A percentile compares a stretch with the other conserved stretches of the same genome.
Conservation (phyloP, 2,888 invertebrate genomes). For the Protodeltote pygarga region DNA sequence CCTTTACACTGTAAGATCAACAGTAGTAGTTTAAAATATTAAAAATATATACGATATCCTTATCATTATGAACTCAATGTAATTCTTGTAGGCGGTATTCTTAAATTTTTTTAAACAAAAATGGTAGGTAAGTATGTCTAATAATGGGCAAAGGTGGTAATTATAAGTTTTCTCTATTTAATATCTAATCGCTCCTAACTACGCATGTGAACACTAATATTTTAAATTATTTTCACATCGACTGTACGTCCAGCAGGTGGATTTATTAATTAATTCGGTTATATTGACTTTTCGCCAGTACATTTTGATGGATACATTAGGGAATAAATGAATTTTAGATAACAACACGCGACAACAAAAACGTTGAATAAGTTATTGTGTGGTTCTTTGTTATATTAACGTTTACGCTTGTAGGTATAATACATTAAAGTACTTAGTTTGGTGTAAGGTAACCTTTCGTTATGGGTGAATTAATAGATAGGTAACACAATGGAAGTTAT, state of each 20-base stretch:
- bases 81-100: not conserved
- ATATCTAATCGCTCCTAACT: not conserved
- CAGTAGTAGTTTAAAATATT: too few relatives aligned
- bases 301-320: slow-evolving; percentile 48
- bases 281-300: slow-evolving; percentile 63
- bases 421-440: too few relatives aligned
- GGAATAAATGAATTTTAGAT: slow-evolving; percentile 40
- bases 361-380: slow-evolving; percentile 12
- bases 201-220: not conserved
- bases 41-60: too few relatives aligned
- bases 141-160: too few relatives aligned
- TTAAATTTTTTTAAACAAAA: not conserved
- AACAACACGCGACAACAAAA: slow-evolving; percentile 52
- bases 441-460: too few relatives aligned
- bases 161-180: not conserved
- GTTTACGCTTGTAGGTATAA: too few relatives aligned
- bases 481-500: too few relatives aligned
- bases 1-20: too few relatives aligned
- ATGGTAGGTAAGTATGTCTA: too few relatives aligned
- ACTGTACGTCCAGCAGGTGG: slow-evolving; percentile 58
- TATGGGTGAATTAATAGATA: too few relatives aligned
- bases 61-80: not conserved
- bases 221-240: slow-evolving; percentile 21
- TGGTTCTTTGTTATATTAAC: not conserved
- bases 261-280: slow-evolving; percentile 60